Evolutionary conservation across 2,888 invertebrate genomes (phyloP), one percentile per base, ranked within the genome.

Genomic region (Polymixis lichenea): DNA sequence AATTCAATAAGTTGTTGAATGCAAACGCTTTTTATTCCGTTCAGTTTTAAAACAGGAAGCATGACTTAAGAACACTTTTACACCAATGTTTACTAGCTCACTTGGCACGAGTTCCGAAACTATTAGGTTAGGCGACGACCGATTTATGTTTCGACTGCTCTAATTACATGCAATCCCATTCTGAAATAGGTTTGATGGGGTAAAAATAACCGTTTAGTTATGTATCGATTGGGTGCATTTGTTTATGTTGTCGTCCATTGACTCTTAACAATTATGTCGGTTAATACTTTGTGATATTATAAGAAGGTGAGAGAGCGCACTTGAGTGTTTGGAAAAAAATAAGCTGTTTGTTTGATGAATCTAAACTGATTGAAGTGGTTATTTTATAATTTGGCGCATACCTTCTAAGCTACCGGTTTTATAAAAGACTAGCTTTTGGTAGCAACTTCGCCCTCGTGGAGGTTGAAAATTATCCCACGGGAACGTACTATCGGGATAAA

Each of bases 111-210:
- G 86, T 90, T 88, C 85, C 85, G 70, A 72, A 88, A 88, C 91
- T 93, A 92, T 94, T 93, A 92, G 92, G 91, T 92, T 91, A 89
- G 91, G 90, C 91, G 94, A 87, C 88, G 92, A 94, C 85, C 90
- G 93, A 94, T 95, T 95, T 94, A 94, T 91, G 89, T 91, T 90
- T 88, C 88, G 81, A 80, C 77, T 89, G 91, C 87, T 93, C 92
- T 92, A 92, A 94, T 95, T 94, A 93, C 91, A 89, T 86, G 86
- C 91, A 90, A 92, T 92, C 89, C 88, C 88, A 88, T 89, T 81
- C 77, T 77, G 85, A 90, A 93, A 91, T 92, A 90, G 92, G 92
- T 91, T 92, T 83, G 82, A 78, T 83, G 82, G 78, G 72, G 84
- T 85, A 90, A 90, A 93, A 93, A 92, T 93, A 93, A 86, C 83